Conservation (phyloP, 2,797 vertebrate species). For the Taeniopygia guttata region DNA sequence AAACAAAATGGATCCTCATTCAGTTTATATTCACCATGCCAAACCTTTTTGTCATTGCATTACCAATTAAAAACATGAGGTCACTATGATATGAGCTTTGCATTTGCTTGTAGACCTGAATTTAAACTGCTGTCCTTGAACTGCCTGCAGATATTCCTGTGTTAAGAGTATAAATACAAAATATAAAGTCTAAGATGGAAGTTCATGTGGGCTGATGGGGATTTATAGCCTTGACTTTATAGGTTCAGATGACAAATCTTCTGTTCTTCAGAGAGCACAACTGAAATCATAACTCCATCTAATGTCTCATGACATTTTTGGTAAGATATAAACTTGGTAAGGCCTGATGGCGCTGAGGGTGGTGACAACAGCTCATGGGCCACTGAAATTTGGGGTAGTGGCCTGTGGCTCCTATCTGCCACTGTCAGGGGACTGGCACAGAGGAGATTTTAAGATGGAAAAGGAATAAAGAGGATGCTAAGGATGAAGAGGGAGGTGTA, state of each 20-base stretch:
- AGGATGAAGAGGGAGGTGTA: neutral
- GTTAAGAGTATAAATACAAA: neutral
- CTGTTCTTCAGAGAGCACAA: neutral
- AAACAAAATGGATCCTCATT: neutral
- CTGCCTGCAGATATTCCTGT: neutral
- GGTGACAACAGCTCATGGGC: accelerated
- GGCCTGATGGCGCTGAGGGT: neutral
- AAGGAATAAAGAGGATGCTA: neutral
- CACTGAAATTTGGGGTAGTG: neutral
- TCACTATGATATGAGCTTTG: neutral
- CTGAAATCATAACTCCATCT: neutral
- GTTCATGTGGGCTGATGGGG: neutral
- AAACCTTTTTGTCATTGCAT: neutral
- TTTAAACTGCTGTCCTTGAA: neutral
- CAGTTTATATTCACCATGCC: neutral
- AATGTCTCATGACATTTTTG: neutral
- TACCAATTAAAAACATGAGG: neutral
- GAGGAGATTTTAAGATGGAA: neutral
- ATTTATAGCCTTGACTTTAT: neutral
- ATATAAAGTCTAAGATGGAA: neutral
- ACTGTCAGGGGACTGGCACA: no score
- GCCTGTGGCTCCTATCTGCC: neutral
- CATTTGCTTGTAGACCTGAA: neutral
- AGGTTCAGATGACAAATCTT: neutral
- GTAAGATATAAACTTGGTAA: neutral